Evolutionary conservation across 2,888 invertebrate species (phyloP).

Genomic region (Neoaliturus tenellus): DNA sequence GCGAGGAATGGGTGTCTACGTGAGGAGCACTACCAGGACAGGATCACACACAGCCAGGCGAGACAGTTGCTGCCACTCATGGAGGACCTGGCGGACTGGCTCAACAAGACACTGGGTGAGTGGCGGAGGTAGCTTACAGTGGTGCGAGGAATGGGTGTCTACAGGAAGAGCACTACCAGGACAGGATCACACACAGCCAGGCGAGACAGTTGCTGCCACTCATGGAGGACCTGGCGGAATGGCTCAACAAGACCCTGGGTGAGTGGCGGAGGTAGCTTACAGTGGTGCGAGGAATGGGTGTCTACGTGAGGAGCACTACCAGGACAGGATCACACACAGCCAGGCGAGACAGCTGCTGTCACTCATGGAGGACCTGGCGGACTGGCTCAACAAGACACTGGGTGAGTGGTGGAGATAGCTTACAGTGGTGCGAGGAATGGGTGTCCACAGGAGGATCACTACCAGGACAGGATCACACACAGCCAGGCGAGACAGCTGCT

Average conservation of each 20-base stretch:
- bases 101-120: conserved; percentile 89
- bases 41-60: conserved; percentile 85
- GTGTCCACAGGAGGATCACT: conserved; percentile 78
- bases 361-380: conserved; percentile 90
- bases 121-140: conserved; percentile 78
- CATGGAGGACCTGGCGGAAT: conserved; percentile 91
- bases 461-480: conserved; percentile 83
- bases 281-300: no score
- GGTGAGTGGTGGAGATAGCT: conserved; percentile 86
- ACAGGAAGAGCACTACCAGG: conserved; percentile 81
- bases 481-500: conserved; percentile 87
- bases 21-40: conserved; percentile 82
- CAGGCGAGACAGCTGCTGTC: conserved; percentile 89
- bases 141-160: no score
- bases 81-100: conserved; percentile 93
- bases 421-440: no score
- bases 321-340: conserved; percentile 84
- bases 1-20: no score
- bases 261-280: no score
- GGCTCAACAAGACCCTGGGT: conserved; percentile 92
- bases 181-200: conserved; percentile 85
- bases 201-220: conserved; percentile 87
- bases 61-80: conserved; percentile 88
- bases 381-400: conserved; percentile 91
- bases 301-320: conserved; percentile 81